Evolutionary conservation across 2,888 invertebrate genomes (phyloP), one percentile per base, ranked within the genome.

Genomic region (Eudasyphora cyanicolor): DNA sequence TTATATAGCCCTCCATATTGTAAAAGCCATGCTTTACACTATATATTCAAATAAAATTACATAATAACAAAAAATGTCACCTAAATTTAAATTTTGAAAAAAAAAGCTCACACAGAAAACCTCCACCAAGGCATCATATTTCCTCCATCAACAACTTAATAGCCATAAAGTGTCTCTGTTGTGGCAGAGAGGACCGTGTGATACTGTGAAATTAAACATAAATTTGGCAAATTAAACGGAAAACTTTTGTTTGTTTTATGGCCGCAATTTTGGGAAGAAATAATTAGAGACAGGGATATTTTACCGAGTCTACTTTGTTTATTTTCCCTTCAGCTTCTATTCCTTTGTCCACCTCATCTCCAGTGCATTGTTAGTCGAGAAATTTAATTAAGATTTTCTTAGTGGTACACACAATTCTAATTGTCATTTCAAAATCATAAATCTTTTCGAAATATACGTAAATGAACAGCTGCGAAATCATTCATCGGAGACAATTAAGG

Each of bases 231-330:
- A 78, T 71, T 62, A 51, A 71, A 78, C 14, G 19, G 57, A 73
- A 73, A 79, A 79, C 21, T 73, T 79, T 73, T 64, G 12, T 27
- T 27, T 12, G 19, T 54, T 57, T 79, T 73, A 73, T 42, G 64
- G 29, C 21, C 27, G 54, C 27, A 45, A 79, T 64, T 54, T 42
- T 10, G 71, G 54, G 64, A 27, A 2, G 57, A 73, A 73, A 73
- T 67, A 79, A 73, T 79, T 73, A 73, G 17, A 38, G n/a, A 51
- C 2, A 1, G 5, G 19, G 35, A 5, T 19, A 51, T 51, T 51
- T 10, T 21, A 49, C 21, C n/a, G n/a, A 45, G 45, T 12, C n/a
- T 2, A 10, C 38, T 45, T 45, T n/a, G n/a, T n/a, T 1, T 2
- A 2, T 45, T 45, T 6, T 38, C n/a, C n/a, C n/a, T n/a, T n/a